Evolutionary conservation across 2,888 invertebrate genomes (phyloP).

Genomic region (Cephus pulcher): DNA sequence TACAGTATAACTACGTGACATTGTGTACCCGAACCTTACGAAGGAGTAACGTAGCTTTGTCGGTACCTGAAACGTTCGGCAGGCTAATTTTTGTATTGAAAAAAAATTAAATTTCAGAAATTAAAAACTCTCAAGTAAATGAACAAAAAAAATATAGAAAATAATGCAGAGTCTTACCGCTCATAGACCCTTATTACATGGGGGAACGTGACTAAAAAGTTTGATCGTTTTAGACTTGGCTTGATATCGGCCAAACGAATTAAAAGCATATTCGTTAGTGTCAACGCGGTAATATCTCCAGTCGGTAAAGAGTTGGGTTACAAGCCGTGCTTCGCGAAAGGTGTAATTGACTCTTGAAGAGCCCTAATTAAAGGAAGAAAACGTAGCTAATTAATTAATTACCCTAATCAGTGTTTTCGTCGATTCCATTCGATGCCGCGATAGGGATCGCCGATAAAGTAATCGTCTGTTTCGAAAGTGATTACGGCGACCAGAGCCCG

Average conservation of each 20-base stretch:
- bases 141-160: too few species aligned
- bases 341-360: not conserved
- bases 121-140: too few species aligned
- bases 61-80: not conserved
- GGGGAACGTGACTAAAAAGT: not conserved
- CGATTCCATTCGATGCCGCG: not conserved
- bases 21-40: not conserved
- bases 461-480: not conserved
- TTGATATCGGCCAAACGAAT: not conserved
- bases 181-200: not conserved
- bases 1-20: not conserved
- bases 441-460: not conserved
- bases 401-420: constrained; percentile 5
- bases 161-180: too few species aligned
- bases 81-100: not conserved
- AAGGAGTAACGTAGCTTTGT: not conserved
- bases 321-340: not conserved
- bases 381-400: constrained; percentile 2
- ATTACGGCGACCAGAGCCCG: not conserved
- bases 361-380: constrained; percentile 1
- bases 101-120: too few species aligned
- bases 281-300: not conserved
- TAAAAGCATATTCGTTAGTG: not conserved
- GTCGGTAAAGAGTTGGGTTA: not conserved
- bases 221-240: not conserved